These are phyloP conservation scores for Larimichthys crocea DNA, from an alignment of 2,113 vertebrate genomes.

Conservation along the genomic window DNA sequence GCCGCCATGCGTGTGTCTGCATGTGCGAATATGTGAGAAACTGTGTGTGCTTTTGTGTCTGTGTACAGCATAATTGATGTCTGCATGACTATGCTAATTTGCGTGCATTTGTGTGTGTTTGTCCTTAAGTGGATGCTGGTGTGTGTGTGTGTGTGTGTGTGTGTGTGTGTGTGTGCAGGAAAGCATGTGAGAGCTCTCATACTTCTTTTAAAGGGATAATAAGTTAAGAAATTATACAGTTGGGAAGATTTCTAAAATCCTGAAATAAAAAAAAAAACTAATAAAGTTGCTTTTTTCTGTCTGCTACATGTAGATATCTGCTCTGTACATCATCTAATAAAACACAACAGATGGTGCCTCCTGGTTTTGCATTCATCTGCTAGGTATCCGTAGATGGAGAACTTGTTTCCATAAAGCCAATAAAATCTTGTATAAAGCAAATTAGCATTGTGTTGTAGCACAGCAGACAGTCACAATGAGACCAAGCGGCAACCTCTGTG, in stretches of 20 bases:
- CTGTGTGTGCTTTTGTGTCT: slow-evolving; percentile 27
- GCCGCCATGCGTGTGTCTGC: slow-evolving; percentile 37
- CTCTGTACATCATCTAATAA: background rate
- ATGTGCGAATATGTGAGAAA: background rate
- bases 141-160: slow-evolving; percentile 18
- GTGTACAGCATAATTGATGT: slow-evolving; percentile 48
- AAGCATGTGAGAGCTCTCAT: slow-evolving; percentile 36
- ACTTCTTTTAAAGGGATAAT: slow-evolving; percentile 52
- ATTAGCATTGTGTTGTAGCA: background rate
- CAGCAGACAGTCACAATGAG: background rate
- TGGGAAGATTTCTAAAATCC: background rate
- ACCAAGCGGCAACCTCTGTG: too few species aligned
- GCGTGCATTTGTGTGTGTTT: slow-evolving; percentile 33
- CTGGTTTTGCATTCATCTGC: background rate
- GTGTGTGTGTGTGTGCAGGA: slow-evolving; percentile 19
- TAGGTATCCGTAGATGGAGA: background rate
- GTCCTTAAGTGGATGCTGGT: slow-evolving; percentile 32
- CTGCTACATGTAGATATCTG: background rate
- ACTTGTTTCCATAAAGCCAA: background rate
- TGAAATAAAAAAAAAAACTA: background rate
- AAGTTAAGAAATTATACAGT: slow-evolving; percentile 38
- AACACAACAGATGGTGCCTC: too few species aligned
- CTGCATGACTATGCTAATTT: slow-evolving; percentile 61
- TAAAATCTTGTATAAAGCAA: background rate
- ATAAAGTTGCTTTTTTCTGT: background rate